Base-by-base conservation (phyloP, 2,113 vertebrate species). In the Saccopteryx bilineata region DNA sequence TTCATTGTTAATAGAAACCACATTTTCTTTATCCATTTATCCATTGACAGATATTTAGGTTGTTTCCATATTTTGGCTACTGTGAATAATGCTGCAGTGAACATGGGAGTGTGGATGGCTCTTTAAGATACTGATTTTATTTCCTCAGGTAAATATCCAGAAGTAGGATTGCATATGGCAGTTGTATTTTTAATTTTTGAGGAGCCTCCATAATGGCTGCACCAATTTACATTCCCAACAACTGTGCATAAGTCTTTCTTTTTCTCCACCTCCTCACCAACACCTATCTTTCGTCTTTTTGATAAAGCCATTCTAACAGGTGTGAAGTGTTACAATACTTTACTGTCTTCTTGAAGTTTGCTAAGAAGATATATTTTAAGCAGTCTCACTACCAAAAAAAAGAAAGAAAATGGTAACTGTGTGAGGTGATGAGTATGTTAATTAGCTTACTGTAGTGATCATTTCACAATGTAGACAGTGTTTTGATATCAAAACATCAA, bases 151-250 rank as follows among this genome's bases (percentile, higher is more conserved):
- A 65, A 15, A 39, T 92, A 54, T 33, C 58, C 8, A 46, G 31
- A 75, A 56, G 48, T 31, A 13, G 48, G 18, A 74, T 83, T 74
- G 31, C 79, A 83, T 74, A 28, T 33, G 31, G 46, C 33, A 74
- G 17, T 83, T 63, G n/a, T 54, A 74, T 83, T 83, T 83, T 83
- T 83, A 83, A 33, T 58, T 74, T 91, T 63, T 54, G n/a, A 74
- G 24, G 23, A 74, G 60, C 7, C 46, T 72, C 28, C 31, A 50
- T 60, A 26, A 21, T 33, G 46, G 65, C 54, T 52, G 9, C 7
- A 61, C 66, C 31, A 28, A 12, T 72, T 72, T 91, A 19, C 11
- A 33, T 63, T 82, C 56, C 26, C 33, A 69, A 9, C 33, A 81
- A 24, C 52, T 60, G 33, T n/a, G 33, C 46, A 17, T 54, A n/a